phyloP scores from a whole-genome alignment of 2,797 vertebrate species.

The Pangasius mekongensis region DNA sequence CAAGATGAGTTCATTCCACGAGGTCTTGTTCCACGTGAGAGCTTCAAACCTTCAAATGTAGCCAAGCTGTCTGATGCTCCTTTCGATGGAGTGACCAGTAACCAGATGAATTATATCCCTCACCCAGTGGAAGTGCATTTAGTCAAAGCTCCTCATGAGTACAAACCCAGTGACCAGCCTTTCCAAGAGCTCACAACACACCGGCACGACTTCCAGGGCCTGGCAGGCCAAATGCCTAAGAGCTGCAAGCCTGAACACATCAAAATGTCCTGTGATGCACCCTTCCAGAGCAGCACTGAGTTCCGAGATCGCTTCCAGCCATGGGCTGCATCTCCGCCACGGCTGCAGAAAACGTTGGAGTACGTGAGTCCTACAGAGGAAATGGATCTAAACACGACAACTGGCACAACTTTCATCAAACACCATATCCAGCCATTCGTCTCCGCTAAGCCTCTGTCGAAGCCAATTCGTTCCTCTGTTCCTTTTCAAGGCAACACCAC shows the following conservation, averaged over 20 bases:
- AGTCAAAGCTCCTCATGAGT: slow-evolving; percentile 65
- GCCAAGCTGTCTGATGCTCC: slow-evolving; percentile 64
- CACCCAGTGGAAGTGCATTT: slow-evolving; percentile 68
- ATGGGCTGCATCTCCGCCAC: slow-evolving; percentile 67
- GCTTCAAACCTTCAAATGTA: slow-evolving; percentile 71
- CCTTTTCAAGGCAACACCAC: slow-evolving; percentile 81
- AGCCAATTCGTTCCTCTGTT: slow-evolving; percentile 49
- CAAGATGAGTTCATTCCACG: slow-evolving; percentile 77
- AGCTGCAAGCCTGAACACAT: slow-evolving; percentile 75
- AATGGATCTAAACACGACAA: slow-evolving; percentile 78
- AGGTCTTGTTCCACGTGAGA: slow-evolving; percentile 66
- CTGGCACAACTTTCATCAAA: slow-evolving; percentile 70
- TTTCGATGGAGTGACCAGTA: slow-evolving; percentile 74
- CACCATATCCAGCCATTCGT: slow-evolving; percentile 67
- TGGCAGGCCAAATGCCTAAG: slow-evolving; percentile 69
- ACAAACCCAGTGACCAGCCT: slow-evolving; percentile 74
- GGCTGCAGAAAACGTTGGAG: slow-evolving; percentile 64
- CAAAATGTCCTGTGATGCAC: slow-evolving; percentile 56
- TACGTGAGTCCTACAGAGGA: slow-evolving; percentile 70
- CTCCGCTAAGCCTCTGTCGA: slow-evolving; percentile 71
- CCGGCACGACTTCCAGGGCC: slow-evolving; percentile 76
- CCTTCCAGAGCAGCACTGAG: slow-evolving; percentile 78
- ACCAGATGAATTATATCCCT: slow-evolving; percentile 71
- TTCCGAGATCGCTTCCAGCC: slow-evolving; percentile 80
- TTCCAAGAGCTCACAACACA: slow-evolving; percentile 81